Evolutionary conservation across 2,888 invertebrate genomes (phyloP), one percentile per base, ranked within the genome.

Genomic region (Temnothorax unifasciatus): DNA sequence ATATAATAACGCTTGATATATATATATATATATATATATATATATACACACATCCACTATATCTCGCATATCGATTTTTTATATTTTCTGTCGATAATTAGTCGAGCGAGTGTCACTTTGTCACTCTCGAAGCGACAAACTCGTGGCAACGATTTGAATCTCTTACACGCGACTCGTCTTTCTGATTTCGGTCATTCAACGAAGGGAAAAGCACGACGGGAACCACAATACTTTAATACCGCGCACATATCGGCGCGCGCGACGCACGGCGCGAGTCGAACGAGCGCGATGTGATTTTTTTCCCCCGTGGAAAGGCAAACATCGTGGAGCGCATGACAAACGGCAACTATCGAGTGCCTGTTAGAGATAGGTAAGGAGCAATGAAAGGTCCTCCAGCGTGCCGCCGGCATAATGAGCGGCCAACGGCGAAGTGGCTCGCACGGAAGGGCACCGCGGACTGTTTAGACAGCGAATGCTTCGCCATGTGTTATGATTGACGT

Each of bases 401-500:
- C 76, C 66, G 54, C 84, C 69, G 74, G 87, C 81, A 87, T 86
- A 88, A 86, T 87, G 83, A 90, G 85, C 83, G 87, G 83, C 71
- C 52, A 66, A 38, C 86, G 86, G 87, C 90, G 83, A 89, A 88
- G 87, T 87, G 86, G 87, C 85, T 86, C 84, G 86, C 86, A 82
- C 69, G 81, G 82, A 61, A 61, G 79, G 82, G 77, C 71, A 77
- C 86, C 84, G 77, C 81, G 86, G 87, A 86, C 85, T 93, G 92
- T 92, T 93, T 93, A 92, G 90, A 92, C 91, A 92, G 89, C 88
- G 89, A 92, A 90, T 90, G 90, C 90, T 90, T 91, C 87, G 85
- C 87, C 88, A 86, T 85, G 85, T 88, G 90, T 90, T 89, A 86
- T 92, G 92, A 93, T 92, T 92, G 92, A 92, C 92, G 88, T 92